Conservation (phyloP, 2,797 vertebrate genomes). For the Kryptopterus vitreolus region DNA sequence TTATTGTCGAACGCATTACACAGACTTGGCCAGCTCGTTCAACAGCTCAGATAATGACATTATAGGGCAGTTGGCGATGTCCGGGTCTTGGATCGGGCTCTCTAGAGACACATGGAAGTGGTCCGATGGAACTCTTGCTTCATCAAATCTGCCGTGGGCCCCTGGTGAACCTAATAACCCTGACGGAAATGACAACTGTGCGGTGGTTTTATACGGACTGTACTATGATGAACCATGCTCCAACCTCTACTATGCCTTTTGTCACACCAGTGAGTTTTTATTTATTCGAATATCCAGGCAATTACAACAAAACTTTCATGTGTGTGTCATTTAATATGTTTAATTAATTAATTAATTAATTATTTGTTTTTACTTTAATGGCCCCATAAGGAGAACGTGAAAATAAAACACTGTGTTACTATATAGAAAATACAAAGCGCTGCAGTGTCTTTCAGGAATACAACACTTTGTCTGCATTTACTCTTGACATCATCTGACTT, state of each 20-base stretch:
- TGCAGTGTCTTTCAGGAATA: too few species aligned
- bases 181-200: neutral
- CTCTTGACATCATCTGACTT: too few species aligned
- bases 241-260: neutral
- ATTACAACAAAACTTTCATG: too few species aligned
- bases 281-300: neutral
- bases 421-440: too few species aligned
- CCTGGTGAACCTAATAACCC: neutral
- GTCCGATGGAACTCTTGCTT: neutral
- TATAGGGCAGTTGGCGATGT: neutral
- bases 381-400: too few species aligned
- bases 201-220: neutral
- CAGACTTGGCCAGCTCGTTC: neutral
- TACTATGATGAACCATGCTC: neutral
- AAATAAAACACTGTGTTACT: too few species aligned
- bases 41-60: neutral
- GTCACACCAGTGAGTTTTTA: neutral
- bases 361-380: too few species aligned
- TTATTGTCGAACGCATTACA: too few species aligned
- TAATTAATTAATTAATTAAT: too few species aligned
- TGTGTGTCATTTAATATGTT: too few species aligned
- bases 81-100: neutral
- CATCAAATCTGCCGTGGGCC: neutral
- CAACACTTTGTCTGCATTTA: too few species aligned
- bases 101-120: slow-evolving; percentile 10